phyloP scores from a whole-genome alignment of 2,113 vertebrate species.

The Psilopsiagon aymara region DNA sequence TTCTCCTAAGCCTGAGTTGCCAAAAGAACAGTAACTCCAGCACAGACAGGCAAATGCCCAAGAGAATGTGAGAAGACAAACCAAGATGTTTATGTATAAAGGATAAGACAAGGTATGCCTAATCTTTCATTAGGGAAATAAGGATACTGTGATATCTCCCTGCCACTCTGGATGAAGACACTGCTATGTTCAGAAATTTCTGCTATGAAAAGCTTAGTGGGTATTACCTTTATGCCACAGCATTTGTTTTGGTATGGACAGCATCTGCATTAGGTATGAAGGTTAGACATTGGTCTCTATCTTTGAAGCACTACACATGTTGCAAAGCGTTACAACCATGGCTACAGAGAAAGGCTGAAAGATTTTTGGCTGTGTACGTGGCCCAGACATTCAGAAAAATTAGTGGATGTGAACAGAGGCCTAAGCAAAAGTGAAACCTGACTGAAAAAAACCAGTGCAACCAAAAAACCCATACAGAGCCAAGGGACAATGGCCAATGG shows the following conservation, averaged over 20 bases:
- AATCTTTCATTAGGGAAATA: not conserved
- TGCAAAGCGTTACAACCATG: not conserved
- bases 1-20: not conserved
- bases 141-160: not conserved
- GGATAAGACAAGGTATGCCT: not conserved
- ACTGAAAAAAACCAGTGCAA: not conserved
- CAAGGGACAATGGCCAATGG: not conserved
- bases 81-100: not conserved
- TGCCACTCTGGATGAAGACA: not conserved
- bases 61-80: not conserved
- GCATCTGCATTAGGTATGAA: not conserved
- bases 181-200: accelerated
- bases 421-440: not conserved
- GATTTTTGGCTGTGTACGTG: not conserved
- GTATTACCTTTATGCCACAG: not conserved
- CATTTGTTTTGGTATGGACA: not conserved
- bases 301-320: not conserved
- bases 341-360: not conserved
- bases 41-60: not conserved
- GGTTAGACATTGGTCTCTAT: not conserved
- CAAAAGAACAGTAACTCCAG: not conserved
- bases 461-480: not conserved
- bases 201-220: not conserved
- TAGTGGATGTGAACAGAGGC: not conserved
- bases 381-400: not conserved